Conservation (phyloP, 2,888 invertebrate species). For the Eupelmus urozonus region DNA sequence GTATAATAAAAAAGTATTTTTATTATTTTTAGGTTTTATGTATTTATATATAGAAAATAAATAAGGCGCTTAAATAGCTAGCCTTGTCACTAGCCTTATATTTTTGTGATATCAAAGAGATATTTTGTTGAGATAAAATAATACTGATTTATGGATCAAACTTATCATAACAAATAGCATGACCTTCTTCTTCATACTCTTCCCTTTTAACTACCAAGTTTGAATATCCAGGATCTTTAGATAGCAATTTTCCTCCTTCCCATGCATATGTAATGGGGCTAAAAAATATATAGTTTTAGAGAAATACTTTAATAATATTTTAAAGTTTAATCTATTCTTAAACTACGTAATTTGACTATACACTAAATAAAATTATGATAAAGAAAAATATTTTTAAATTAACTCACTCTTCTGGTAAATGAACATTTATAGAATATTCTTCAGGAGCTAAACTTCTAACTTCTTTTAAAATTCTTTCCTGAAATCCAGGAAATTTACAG, state of each 20-base stretch:
- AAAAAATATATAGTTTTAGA: conserved; percentile 63
- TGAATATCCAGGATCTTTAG: conserved; percentile 86
- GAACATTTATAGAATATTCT: conserved; percentile 87
- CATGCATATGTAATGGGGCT: conserved; percentile 92
- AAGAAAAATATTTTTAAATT: conserved; percentile 15
- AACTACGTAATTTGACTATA: no score
- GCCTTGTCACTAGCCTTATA: neutral
- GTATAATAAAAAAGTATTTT: neutral
- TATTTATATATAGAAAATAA: no score
- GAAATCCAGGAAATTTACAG: conserved; percentile 89
- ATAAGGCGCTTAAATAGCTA: neutral
- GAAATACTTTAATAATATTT: neutral
- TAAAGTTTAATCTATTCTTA: neutral
- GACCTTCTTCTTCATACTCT: conserved; percentile 94
- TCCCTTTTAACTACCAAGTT: conserved; percentile 87
- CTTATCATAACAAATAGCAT: conserved; percentile 79
- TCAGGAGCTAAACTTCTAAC: conserved; percentile 88
- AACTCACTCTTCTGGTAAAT: conserved; percentile 83
- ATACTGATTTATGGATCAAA: conserved; percentile 77
- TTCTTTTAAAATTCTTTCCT: conserved; percentile 87
- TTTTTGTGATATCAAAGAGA: conserved; percentile 9
- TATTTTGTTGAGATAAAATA: conserved; percentile 11
- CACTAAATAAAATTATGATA: neutral
- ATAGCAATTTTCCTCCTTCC: conserved; percentile 90
- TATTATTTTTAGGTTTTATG: no score